A percentile compares a stretch with the other conserved stretches of the same genome.
phyloP scores from a whole-genome alignment of 1,140 invertebrate genomes.

The Meteorus sp. region DNA sequence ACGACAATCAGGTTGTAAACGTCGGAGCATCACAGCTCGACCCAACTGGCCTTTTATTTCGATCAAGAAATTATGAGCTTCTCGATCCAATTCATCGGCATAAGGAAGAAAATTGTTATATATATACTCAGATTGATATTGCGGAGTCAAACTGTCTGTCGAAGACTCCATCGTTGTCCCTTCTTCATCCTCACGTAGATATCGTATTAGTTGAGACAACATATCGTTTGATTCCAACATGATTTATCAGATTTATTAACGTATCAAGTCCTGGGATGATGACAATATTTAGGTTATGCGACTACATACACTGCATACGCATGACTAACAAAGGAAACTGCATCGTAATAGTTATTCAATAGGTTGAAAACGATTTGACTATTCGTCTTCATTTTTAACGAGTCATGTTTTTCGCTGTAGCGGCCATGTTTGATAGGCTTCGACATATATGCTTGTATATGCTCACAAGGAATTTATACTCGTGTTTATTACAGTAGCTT shows the following conservation, averaged over 20 bases:
- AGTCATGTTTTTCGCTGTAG: slow-evolving; percentile 32
- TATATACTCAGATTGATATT: slow-evolving; percentile 65
- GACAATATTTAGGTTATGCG: slow-evolving; percentile 11
- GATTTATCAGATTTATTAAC: too few species aligned
- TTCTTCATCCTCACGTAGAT: slow-evolving; percentile 26
- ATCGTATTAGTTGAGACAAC: too few species aligned
- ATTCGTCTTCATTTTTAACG: slow-evolving; percentile 31
- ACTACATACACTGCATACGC: not conserved
- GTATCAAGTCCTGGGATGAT: not conserved
- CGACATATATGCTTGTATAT: not conserved
- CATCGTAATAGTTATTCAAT: slow-evolving; percentile 18
- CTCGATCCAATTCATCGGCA: slow-evolving; percentile 65
- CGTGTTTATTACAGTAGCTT: not conserved
- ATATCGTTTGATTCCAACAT: slow-evolving; percentile 22
- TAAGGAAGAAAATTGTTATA: slow-evolving; percentile 73
- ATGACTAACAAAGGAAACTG: slow-evolving; percentile 5
- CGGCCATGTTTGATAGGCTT: slow-evolving; percentile 31
- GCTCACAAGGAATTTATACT: not conserved
- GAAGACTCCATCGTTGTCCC: slow-evolving; percentile 32
- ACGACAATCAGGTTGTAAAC: slow-evolving; percentile 68
- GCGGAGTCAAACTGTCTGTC: slow-evolving; percentile 39
- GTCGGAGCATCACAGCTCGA: slow-evolving; percentile 67
- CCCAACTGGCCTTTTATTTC: slow-evolving; percentile 73
- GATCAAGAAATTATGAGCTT: slow-evolving; percentile 63
- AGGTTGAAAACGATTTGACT: slow-evolving; percentile 13